These are phyloP conservation scores for Macrocentrus cingulum DNA, from an alignment of 1,140 invertebrate species.

Conservation along the genomic window DNA sequence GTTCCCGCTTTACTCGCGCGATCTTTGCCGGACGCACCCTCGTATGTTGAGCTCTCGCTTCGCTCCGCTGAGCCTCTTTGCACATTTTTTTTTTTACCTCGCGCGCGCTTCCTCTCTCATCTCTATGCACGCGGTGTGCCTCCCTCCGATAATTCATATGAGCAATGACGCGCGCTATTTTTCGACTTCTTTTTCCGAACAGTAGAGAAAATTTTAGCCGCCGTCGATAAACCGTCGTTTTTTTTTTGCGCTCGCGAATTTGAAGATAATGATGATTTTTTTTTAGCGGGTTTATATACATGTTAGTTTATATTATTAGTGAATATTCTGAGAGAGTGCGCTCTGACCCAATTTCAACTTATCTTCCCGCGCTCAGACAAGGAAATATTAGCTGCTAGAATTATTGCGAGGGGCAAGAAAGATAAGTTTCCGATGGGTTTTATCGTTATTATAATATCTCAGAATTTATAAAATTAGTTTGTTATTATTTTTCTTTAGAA, in stretches of 20 bases:
- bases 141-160: slow-evolving; percentile 22
- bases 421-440: too few species aligned
- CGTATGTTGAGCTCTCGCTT: slow-evolving; percentile 29
- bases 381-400: neutral
- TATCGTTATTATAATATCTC: neutral
- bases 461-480: too few species aligned
- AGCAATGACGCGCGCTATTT: slow-evolving; percentile 21
- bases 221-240: slow-evolving; percentile 5
- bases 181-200: slow-evolving; percentile 15
- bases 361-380: neutral
- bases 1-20: slow-evolving; percentile 8
- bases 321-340: too few species aligned
- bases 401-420: neutral
- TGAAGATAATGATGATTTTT: too few species aligned
- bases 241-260: too few species aligned
- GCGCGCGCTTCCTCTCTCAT: slow-evolving; percentile 1
- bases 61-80: slow-evolving; percentile 29
- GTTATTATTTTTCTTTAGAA: too few species aligned
- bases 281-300: too few species aligned
- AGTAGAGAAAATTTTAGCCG: too few species aligned
- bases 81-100: slow-evolving; percentile 11
- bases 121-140: neutral
- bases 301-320: too few species aligned
- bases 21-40: slow-evolving; percentile 30
- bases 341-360: slow-evolving; percentile 14